A percentile compares a stretch with the other conserved stretches of the same genome.
Evolutionary conservation across 2,888 invertebrate genomes (phyloP).

Genomic region (Tromatobia lineatoria): DNA sequence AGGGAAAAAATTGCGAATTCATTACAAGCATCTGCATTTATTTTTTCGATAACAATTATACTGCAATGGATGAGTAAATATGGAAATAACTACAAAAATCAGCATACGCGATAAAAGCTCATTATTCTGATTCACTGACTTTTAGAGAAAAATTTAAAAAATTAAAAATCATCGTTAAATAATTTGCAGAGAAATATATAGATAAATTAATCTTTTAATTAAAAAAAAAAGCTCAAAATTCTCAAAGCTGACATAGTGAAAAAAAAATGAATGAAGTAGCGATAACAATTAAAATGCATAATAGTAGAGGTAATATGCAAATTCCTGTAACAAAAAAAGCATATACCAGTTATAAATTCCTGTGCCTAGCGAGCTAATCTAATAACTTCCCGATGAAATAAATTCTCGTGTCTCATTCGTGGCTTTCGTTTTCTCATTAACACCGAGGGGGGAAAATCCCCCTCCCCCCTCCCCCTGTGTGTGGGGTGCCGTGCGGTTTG

Average conservation of each 20-base stretch:
- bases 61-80: background rate
- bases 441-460: conserved; percentile 44
- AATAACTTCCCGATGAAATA: conserved; percentile 59
- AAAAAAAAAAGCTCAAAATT: no score
- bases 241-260: no score
- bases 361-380: conserved; percentile 27
- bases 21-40: background rate
- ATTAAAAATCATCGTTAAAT: no score
- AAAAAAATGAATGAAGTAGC: no score
- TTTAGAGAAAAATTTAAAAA: no score
- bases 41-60: background rate
- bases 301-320: conserved; percentile 15
- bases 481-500: conserved; percentile 24
- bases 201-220: no score
- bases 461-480: background rate
- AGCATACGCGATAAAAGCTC: conserved; percentile 23
- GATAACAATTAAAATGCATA: background rate
- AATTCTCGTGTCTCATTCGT: conserved; percentile 65
- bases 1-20: background rate
- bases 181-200: no score
- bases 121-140: no score
- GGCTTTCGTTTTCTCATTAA: conserved; percentile 75
- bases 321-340: conserved; percentile 14
- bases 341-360: conserved; percentile 30
- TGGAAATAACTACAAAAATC: conserved; percentile 18